Evolutionary conservation across 2,113 vertebrate genomes (phyloP).

Genomic region (Microcebus griseorufus): DNA sequence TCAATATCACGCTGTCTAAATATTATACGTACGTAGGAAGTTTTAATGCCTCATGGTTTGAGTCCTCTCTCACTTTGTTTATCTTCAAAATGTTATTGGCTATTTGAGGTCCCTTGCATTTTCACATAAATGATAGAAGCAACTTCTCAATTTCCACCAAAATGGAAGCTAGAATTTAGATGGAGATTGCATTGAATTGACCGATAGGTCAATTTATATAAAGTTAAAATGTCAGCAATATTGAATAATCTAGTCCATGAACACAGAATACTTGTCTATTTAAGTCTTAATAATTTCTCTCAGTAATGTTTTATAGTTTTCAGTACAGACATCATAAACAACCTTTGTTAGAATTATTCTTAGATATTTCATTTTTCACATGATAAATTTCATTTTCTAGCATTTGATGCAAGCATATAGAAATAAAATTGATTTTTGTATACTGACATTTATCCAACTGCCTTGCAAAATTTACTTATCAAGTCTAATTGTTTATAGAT

Average conservation of each 20-base stretch:
- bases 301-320: not conserved
- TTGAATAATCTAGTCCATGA: not conserved
- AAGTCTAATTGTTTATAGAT: not conserved
- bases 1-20: not conserved
- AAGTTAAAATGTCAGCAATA: constrained; percentile 5
- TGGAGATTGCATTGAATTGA: not conserved
- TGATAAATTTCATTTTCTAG: not conserved
- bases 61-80: not conserved
- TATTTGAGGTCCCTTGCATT: not conserved
- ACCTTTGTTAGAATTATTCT: not conserved
- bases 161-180: not conserved
- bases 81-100: not conserved
- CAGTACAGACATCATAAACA: not conserved
- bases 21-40: not conserved
- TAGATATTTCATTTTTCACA: not conserved
- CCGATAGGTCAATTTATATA: not conserved
- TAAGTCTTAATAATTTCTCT: not conserved
- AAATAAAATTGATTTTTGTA: not conserved
- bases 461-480: not conserved
- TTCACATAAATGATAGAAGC: not conserved
- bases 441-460: not conserved
- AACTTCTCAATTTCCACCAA: not conserved
- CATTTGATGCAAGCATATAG: not conserved
- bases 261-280: not conserved
- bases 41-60: not conserved